Conservation (phyloP, 2,797 vertebrate genomes). For the Sparidentex hasta region DNA sequence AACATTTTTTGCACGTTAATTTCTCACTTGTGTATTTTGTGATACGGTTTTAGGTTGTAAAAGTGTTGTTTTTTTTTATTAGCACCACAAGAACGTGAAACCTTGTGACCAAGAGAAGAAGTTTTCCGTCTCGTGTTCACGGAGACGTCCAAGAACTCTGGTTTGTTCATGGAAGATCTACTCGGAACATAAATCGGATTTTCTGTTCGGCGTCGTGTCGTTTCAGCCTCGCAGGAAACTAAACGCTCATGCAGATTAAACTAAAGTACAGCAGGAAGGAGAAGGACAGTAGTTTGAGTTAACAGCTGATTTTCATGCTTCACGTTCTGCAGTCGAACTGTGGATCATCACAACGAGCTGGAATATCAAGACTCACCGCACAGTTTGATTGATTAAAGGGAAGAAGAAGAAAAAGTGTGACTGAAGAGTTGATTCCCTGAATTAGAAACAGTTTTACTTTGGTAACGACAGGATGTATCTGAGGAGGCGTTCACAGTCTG, state of each 20-base stretch:
- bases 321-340: constrained; percentile 11
- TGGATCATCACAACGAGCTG: background rate
- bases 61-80: no score
- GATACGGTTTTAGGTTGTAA: no score
- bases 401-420: background rate
- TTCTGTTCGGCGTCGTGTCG: constrained; percentile 11
- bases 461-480: constrained; percentile 45
- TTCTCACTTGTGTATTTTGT: no score
- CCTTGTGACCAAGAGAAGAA: no score
- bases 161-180: background rate
- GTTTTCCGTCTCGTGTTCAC: no score
- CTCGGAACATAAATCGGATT: background rate
- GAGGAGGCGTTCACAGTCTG: constrained; percentile 34
- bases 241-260: constrained; percentile 46
- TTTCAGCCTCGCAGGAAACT: constrained; percentile 11
- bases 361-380: background rate
- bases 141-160: no score
- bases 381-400: background rate
- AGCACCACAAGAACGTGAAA: background rate
- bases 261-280: background rate
- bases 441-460: constrained; percentile 42
- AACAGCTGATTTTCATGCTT: constrained; percentile 42
- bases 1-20: no score
- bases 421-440: constrained; percentile 14
- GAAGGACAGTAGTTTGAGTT: constrained; percentile 1